Percentiles rank a stretch among this genome's conserved stretches.
Evolutionary conservation across 2,888 invertebrate genomes (phyloP).

Genomic region (Carterocephalus palaemon): DNA sequence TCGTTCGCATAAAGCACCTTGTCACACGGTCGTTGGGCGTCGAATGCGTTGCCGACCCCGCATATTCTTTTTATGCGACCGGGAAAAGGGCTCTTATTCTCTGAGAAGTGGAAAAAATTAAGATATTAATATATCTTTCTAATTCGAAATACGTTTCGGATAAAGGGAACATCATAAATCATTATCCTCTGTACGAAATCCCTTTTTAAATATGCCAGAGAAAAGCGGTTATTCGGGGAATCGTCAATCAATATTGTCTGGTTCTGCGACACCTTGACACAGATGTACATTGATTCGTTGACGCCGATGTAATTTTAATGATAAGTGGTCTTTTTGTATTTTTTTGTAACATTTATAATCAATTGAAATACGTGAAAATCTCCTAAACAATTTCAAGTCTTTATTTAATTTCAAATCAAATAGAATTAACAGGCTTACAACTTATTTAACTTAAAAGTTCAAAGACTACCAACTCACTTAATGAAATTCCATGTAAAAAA

Average conservation of each 20-base stretch:
- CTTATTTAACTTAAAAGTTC: no score
- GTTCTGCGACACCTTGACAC: slow-evolving; percentile 16
- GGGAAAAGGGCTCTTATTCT: slow-evolving; percentile 68
- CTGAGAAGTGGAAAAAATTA: slow-evolving; percentile 77
- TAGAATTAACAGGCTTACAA: not conserved
- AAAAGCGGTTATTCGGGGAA: slow-evolving; percentile 66
- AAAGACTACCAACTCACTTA: slow-evolving; percentile 8
- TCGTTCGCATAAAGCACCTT: slow-evolving; percentile 78
- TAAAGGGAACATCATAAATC: slow-evolving; percentile 75
- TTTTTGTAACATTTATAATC: no score
- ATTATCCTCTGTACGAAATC: slow-evolving; percentile 63
- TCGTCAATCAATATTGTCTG: slow-evolving; percentile 51
- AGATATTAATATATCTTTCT: slow-evolving; percentile 79
- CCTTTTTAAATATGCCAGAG: slow-evolving; percentile 62
- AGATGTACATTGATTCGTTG: slow-evolving; percentile 9
- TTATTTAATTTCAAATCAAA: no score
- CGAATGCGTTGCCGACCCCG: slow-evolving; percentile 67
- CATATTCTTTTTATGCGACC: slow-evolving; percentile 70
- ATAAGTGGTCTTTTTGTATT: not conserved
- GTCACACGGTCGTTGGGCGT: slow-evolving; percentile 78
- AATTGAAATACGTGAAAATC: no score
- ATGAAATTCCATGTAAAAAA: slow-evolving; percentile 13
- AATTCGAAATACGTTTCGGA: slow-evolving; percentile 77
- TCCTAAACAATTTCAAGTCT: no score
- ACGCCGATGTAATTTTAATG: slow-evolving; percentile 2